These are phyloP conservation scores for Amphiura filiformis DNA, from an alignment of 35 echinoderm and acorn worm genomes.

Conservation along the genomic window DNA sequence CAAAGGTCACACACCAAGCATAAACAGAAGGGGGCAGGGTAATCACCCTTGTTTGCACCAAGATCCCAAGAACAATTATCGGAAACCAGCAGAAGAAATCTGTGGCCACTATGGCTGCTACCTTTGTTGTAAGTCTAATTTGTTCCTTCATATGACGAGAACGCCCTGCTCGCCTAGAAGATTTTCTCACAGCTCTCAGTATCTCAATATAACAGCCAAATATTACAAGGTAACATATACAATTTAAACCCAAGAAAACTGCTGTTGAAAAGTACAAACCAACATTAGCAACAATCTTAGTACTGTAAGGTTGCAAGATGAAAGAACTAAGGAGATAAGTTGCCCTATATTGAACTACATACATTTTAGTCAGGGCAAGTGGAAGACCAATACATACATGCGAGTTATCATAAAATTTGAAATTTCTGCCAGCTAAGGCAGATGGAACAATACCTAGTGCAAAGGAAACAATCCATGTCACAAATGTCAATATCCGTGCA, in stretches of 20 bases:
- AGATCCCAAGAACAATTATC: not conserved
- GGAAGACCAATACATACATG: not conserved
- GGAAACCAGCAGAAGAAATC: constrained; percentile 2
- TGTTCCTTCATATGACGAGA: not conserved
- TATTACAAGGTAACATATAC: not conserved
- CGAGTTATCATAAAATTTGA: not conserved
- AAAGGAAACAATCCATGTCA: not conserved
- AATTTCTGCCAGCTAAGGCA: not conserved
- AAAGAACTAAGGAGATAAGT: not conserved
- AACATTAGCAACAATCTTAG: not conserved
- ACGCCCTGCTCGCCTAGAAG: not conserved
- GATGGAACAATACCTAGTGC: not conserved
- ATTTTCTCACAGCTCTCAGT: not conserved
- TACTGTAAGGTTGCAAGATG: not conserved
- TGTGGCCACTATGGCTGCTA: not conserved
- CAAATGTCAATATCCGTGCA: not conserved
- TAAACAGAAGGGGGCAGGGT: not conserved
- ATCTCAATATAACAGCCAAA: not conserved
- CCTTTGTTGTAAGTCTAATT: not conserved
- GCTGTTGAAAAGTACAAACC: not conserved
- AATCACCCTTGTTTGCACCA: not conserved
- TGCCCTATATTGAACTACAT: not conserved
- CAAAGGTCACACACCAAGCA: not conserved
- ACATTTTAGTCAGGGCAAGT: not conserved
- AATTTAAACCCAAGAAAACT: not conserved